These are phyloP conservation scores for Campodea augens DNA, from an alignment of 1,140 invertebrate genomes.

Conservation along the genomic window DNA sequence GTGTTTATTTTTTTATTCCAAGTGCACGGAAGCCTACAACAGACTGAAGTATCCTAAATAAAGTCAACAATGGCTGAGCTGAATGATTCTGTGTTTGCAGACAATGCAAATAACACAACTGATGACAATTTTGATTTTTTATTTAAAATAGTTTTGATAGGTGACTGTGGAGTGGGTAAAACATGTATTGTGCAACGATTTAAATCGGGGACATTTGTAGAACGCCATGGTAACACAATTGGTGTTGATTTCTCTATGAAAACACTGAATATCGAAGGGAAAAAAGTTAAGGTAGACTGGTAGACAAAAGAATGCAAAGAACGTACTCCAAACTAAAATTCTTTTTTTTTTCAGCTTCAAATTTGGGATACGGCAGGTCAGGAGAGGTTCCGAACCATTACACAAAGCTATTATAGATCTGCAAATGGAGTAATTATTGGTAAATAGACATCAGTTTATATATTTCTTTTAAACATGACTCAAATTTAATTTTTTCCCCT, in stretches of 20 bases:
- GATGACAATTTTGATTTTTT: conserved; percentile 59
- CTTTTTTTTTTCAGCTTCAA: conserved; percentile 45
- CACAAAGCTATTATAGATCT: conserved; percentile 84
- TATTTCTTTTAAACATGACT: conserved; percentile 5
- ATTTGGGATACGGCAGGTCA: conserved; percentile 91
- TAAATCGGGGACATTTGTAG: conserved; percentile 80
- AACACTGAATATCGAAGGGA: conserved; percentile 75
- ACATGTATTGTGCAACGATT: conserved; percentile 79
- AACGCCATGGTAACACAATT: conserved; percentile 83
- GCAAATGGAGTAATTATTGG: conserved; percentile 77
- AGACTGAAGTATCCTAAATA: too few relatives aligned
- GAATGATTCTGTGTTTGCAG: too few relatives aligned
- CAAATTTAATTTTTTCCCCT: conserved; percentile 18
- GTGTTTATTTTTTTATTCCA: too few relatives aligned
- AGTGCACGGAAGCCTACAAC: too few relatives aligned
- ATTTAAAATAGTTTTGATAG: conserved; percentile 67
- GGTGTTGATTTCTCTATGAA: conserved; percentile 96
- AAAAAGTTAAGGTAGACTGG: conserved; percentile 65
- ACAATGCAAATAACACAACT: too few relatives aligned
- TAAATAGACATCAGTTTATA: conserved; percentile 31
- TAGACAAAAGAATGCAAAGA: background rate
- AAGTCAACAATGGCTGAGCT: too few relatives aligned
- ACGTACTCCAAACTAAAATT: conserved; percentile 3
- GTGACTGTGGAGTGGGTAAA: conserved; percentile 66
- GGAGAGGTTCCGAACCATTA: conserved; percentile 79